Percentiles rank a stretch among this genome's conserved stretches.
These are phyloP conservation scores for Caenorhabditis sp. DNA, from an alignment of 2,888 invertebrate species.

Conservation along the genomic window DNA sequence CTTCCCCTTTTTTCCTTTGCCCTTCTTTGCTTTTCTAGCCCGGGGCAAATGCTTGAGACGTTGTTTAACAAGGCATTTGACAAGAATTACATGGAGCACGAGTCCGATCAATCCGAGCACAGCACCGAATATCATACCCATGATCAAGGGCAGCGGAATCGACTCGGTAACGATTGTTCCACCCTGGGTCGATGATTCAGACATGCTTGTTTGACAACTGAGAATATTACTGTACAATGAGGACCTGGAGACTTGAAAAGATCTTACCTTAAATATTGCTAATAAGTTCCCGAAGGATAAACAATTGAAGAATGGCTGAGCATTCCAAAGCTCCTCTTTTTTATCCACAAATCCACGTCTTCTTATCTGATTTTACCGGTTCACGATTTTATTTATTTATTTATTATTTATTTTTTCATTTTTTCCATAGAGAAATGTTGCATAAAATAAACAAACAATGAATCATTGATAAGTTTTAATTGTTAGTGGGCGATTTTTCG, in stretches of 20 bases:
- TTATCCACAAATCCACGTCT: not conserved
- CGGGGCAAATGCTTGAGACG: not conserved
- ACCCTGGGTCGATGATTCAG: not conserved
- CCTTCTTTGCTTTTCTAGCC: not conserved
- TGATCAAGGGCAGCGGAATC: not conserved
- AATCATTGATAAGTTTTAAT: not conserved
- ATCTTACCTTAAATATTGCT: not conserved
- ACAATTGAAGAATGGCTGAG: not conserved
- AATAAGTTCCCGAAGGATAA: not conserved
- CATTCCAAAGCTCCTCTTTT: not conserved
- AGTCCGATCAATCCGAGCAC: not conserved
- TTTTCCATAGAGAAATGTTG: not conserved
- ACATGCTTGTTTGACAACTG: not conserved
- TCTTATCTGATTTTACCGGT: not conserved
- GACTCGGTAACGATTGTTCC: not conserved
- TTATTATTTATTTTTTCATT: not conserved
- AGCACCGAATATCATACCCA: not conserved
- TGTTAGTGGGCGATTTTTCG: not conserved
- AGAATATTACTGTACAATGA: not conserved
- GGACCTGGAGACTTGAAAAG: not conserved
- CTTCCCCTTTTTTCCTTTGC: not conserved
- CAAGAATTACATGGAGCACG: not conserved
- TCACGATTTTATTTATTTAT: constrained; percentile 1
- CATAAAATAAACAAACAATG: not conserved
- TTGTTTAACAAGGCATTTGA: not conserved